Base-by-base conservation (phyloP, 2,797 vertebrate genomes). In the Cyprinella venusta region DNA sequence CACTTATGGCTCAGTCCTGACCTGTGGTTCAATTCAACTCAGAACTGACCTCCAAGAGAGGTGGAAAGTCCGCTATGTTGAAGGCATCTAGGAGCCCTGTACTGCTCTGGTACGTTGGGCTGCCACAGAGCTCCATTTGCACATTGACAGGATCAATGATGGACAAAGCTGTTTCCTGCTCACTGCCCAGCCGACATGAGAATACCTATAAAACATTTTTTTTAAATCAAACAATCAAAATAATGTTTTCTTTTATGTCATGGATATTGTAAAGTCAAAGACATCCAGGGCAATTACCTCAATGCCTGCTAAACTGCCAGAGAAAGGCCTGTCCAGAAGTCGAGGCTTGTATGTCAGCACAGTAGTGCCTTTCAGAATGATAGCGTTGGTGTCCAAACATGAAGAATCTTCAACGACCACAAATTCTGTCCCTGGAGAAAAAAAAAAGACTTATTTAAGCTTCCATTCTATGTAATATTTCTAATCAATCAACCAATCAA, bases 331-430 rank as follows among this genome's bases (percentile, higher is more conserved):
- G 89, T 99, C 98, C 5, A 96, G 87, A 56, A 99, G 86, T 12
- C 96, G 96, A 80, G 98, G 98, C 86, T 99, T 99, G 84, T 99
- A 99, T 6, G 97, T 99, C 33, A 99, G 97, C 52, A 99, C 98
- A 0, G 98, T 98, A 3, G 97, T 99, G 38, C 98, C 98, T 89
- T 99, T 99, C 70, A 99, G 91, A 87, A 99, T 98, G 64, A 99
- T 94, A 48, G 98, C 98, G 0, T 92, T 97, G 84, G 98, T 98
- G 65, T 99, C 97, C 0, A 94, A 91, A 92, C 95, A 97, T 36
- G 96, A 97, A 19, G 95, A 94, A 82, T 99, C 98, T 87, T 99
- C 98, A 71, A 99, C 96, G 0, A 99, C 97, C 88, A 99, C 98
- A 93, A 99, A 99, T 90, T 99, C 98, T 0, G 98, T 99, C 40